These are phyloP conservation scores for Syngnathoides biaculeatus DNA, from an alignment of 2,113 vertebrate genomes.

Conservation along the genomic window DNA sequence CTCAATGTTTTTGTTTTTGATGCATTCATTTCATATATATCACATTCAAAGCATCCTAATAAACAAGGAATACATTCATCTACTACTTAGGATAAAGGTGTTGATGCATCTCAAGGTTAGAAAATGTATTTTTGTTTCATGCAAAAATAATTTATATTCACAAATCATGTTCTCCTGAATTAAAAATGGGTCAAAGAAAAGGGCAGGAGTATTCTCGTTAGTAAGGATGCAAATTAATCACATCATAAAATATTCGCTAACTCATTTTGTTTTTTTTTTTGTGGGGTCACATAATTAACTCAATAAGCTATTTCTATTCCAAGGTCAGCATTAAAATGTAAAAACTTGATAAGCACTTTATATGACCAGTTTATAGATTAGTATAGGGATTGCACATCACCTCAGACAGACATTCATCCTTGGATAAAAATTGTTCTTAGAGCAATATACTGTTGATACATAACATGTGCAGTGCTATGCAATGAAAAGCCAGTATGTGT, in stretches of 20 bases:
- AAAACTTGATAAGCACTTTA: neutral
- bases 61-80: neutral
- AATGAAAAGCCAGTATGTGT: neutral
- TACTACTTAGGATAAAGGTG: neutral
- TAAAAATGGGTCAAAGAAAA: slow-evolving; percentile 3
- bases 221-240: neutral
- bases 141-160: neutral
- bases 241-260: neutral
- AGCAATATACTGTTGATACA: neutral
- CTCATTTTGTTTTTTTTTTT: neutral
- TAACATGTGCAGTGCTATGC: neutral
- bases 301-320: neutral
- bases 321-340: neutral
- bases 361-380: neutral
- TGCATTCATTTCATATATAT: neutral
- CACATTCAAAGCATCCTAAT: neutral
- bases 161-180: neutral
- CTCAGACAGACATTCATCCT: neutral
- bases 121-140: neutral
- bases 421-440: neutral
- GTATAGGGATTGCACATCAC: neutral
- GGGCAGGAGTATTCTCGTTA: slow-evolving; percentile 1
- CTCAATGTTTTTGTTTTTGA: too few species aligned
- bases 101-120: neutral
- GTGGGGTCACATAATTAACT: slow-evolving; percentile 4